phyloP scores from a whole-genome alignment of 2,113 vertebrate genomes.

The Odobenus rosmarus region DNA sequence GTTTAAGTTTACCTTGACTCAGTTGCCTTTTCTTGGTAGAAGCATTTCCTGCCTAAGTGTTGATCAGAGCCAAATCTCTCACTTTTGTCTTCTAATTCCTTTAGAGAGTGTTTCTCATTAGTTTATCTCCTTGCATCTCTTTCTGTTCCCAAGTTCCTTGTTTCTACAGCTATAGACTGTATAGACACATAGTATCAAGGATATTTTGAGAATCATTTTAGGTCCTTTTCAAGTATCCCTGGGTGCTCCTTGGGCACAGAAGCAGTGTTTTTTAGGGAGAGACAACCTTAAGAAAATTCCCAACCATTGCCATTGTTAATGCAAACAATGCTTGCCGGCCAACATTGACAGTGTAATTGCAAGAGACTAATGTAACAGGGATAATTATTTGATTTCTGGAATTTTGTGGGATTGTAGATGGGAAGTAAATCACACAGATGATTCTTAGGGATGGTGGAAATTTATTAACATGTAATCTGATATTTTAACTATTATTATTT shows the following conservation, averaged over 20 bases:
- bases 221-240: background rate
- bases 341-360: background rate
- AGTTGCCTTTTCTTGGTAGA: background rate
- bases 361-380: background rate
- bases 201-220: constrained; percentile 1
- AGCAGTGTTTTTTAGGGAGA: too few species aligned
- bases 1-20: background rate
- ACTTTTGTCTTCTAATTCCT: background rate
- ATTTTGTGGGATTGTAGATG: background rate
- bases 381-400: background rate
- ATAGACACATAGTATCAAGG: background rate
- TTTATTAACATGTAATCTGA: background rate
- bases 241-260: background rate
- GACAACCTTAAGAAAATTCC: background rate
- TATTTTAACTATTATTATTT: background rate
- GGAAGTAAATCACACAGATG: background rate
- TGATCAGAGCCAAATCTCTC: background rate
- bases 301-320: background rate
- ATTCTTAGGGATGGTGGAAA: background rate
- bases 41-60: background rate
- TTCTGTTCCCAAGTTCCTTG: constrained; percentile 20
- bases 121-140: background rate
- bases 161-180: background rate
- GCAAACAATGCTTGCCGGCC: background rate
- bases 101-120: background rate